phyloP scores from a whole-genome alignment of 2,113 vertebrate species.

The Pluvialis apricaria region DNA sequence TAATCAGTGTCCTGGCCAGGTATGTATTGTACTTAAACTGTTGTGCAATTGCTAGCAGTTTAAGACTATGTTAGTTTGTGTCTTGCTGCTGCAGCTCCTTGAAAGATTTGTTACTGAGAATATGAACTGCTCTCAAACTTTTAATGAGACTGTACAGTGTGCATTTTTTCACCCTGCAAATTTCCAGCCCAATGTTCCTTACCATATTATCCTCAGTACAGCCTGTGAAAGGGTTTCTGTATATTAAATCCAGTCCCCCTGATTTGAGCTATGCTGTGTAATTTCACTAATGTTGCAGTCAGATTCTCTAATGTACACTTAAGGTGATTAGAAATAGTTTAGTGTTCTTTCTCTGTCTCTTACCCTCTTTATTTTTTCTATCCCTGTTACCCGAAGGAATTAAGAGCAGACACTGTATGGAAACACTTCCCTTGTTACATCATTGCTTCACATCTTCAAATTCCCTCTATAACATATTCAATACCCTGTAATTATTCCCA shows the following conservation, averaged over 20 bases:
- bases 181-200: slow-evolving; percentile 29
- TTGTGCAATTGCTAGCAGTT: neutral
- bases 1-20: neutral
- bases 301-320: slow-evolving; percentile 40
- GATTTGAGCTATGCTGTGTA: slow-evolving; percentile 27
- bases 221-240: slow-evolving; percentile 27
- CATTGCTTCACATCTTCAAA: neutral
- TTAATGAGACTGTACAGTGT: slow-evolving; percentile 10
- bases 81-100: neutral
- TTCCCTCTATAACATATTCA: neutral
- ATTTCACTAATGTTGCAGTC: slow-evolving; percentile 55
- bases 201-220: slow-evolving; percentile 18
- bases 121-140: slow-evolving; percentile 5
- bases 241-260: slow-evolving; percentile 29
- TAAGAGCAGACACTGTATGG: neutral
- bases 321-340: slow-evolving; percentile 58
- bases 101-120: neutral
- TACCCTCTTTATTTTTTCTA: slow-evolving; percentile 9
- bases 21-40: neutral
- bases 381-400: slow-evolving; percentile 10
- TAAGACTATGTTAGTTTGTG: neutral
- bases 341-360: slow-evolving; percentile 44
- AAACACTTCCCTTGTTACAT: slow-evolving; percentile 16
- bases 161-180: neutral
- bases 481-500: slow-evolving; percentile 28